Evolutionary conservation across 2,888 invertebrate species (phyloP).

Genomic region (Mantis religiosa): DNA sequence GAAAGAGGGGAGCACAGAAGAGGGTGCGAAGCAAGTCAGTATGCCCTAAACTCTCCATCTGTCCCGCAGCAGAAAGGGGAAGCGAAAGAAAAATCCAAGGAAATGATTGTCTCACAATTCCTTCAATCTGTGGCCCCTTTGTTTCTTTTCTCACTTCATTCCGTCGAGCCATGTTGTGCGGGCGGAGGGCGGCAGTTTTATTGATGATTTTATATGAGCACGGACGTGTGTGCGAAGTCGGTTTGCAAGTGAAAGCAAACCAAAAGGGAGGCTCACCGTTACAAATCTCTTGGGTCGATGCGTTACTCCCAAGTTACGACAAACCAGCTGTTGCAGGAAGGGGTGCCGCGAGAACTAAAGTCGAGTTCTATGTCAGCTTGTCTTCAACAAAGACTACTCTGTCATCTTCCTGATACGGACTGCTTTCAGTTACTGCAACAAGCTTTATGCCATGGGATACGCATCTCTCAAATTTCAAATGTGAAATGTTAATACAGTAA

Average conservation of each 20-base stretch:
- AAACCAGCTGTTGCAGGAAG: slow-evolving; percentile 12
- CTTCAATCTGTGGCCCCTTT: background rate
- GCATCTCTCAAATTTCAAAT: too few species aligned
- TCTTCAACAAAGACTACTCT: background rate
- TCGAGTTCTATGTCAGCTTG: background rate
- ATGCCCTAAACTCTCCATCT: background rate
- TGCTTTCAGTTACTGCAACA: background rate
- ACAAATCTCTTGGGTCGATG: slow-evolving; percentile 3
- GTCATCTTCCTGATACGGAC: background rate
- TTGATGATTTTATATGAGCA: slow-evolving; percentile 25
- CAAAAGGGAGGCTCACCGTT: background rate
- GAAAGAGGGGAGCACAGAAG: background rate
- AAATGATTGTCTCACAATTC: slow-evolving; percentile 5
- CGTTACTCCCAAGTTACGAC: background rate
- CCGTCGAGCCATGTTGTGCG: background rate
- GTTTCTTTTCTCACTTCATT: background rate
- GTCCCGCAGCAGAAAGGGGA: background rate
- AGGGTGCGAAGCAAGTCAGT: background rate
- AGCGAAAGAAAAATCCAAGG: slow-evolving; percentile 4
- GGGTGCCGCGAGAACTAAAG: background rate
- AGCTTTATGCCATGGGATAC: too few species aligned
- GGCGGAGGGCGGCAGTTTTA: slow-evolving; percentile 10
- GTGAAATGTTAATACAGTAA: too few species aligned
- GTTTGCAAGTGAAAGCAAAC: background rate
- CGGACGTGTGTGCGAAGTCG: background rate